A percentile compares a stretch with the other conserved stretches of the same genome.
phyloP scores from a whole-genome alignment of 2,888 invertebrate genomes.

The Schrankia costaestrigalis region DNA sequence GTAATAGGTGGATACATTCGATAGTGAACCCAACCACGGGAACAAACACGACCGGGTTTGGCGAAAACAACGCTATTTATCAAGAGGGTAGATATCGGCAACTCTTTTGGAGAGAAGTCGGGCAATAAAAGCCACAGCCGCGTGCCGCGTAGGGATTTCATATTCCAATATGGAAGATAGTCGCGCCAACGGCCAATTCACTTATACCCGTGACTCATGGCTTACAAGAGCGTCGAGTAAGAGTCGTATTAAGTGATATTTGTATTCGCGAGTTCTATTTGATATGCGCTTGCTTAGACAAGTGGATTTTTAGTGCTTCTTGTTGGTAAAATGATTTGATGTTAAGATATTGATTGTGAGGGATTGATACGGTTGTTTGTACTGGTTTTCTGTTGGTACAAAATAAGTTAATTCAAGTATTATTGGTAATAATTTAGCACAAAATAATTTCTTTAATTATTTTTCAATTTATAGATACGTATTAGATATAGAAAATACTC shows the following conservation, averaged over 20 bases:
- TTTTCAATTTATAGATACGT: too few species aligned
- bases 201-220: constrained; percentile 57
- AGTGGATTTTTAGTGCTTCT: too few species aligned
- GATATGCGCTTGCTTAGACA: constrained; percentile 21
- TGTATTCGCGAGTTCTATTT: constrained; percentile 20
- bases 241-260: constrained; percentile 20
- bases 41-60: constrained; percentile 63
- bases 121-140: constrained; percentile 66
- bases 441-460: too few species aligned
- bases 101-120: constrained; percentile 59
- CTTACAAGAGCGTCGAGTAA: constrained; percentile 35
- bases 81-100: constrained; percentile 67
- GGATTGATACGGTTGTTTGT: too few species aligned
- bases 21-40: constrained; percentile 39
- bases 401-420: too few species aligned
- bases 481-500: too few species aligned
- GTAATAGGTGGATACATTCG: constrained; percentile 33
- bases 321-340: constrained; percentile 11
- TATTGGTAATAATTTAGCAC: too few species aligned
- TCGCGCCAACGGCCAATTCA: constrained; percentile 63
- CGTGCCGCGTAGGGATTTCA: constrained; percentile 55
- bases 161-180: constrained; percentile 67
- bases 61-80: constrained; percentile 79
- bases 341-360: constrained; percentile 6
- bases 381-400: neutral